Evolutionary conservation across 2,113 vertebrate genomes (phyloP), one percentile per base, ranked within the genome.

Genomic region (Parotia lawesii): DNA sequence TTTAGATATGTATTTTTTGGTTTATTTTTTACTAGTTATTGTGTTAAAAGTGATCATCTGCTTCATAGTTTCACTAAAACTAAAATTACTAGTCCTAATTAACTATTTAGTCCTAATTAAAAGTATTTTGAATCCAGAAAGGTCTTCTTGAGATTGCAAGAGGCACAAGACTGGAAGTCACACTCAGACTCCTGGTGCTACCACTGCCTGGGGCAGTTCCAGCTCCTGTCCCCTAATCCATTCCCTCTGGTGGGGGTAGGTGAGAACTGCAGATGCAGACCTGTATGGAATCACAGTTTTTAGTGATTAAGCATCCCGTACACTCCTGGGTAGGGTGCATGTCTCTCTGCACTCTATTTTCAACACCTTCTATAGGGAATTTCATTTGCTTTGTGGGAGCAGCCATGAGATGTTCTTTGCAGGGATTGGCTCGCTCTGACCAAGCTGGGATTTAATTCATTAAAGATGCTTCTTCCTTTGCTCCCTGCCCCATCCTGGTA

Each of bases 141-240:
- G 44, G 37, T 83, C 4, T 0, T 73, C 24, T 27, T 79, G 44
- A 79, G 61, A 33, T 58, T 71, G 78, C 61, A 75, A 50, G 38
- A 85, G 31, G 62, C 53, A 65, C 48, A 35, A 56, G 58, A 23
- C 67, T 64, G 53, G 48, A 79, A 67, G 35, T 70, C 27, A 33
- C 0, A 1, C 28, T 37, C 44, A 82, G 33, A 25, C 5, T 13
- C 6, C 6, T 54, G 9, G 9, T 45, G n/a, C 42, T 24, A 2
- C 31, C 1, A 1, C 38, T 71, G 65, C 38, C 33, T 27, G 33
- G 53, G 53, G 10, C 62, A 72, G 29, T 58, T 75, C 66, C 62
- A 37, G 33, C 48, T 76, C 29, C 19, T 45, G 10, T 44, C 14
- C 50, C 19, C 1, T 13, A 40, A 84, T 62, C 57, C 61, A n/a